Evolutionary conservation across 1,140 invertebrate genomes (phyloP).

Genomic region (Lepidurus packardi): DNA sequence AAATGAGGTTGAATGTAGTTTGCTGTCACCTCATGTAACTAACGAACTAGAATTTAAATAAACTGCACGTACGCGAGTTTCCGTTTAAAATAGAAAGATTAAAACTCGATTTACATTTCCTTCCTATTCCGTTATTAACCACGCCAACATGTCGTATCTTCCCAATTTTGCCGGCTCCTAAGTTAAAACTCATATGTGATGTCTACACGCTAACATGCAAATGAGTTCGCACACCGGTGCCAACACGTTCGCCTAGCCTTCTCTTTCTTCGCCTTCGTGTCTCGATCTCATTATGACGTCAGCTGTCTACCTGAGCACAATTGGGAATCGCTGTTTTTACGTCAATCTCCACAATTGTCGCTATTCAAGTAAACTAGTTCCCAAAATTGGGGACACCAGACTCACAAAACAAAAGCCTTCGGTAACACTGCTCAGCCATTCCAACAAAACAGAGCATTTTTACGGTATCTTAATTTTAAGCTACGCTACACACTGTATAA

Average conservation of each 20-base stretch:
- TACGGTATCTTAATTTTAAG: too few species aligned
- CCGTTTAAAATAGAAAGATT: not conserved
- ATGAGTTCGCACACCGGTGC: not conserved
- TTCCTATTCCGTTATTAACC: not conserved
- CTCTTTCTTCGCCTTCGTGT: not conserved
- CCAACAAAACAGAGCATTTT: too few species aligned
- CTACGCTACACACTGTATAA: not conserved
- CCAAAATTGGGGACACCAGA: too few species aligned
- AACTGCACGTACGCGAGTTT: not conserved
- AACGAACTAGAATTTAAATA: not conserved
- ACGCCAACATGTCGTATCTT: not conserved
- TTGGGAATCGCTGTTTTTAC: too few species aligned
- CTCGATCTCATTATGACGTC: conserved; percentile 14
- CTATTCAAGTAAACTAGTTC: too few species aligned
- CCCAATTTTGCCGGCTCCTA: not conserved
- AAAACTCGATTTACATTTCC: not conserved
- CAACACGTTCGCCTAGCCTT: not conserved
- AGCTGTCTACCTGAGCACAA: not conserved
- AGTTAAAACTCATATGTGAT: not conserved
- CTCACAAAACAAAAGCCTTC: too few species aligned
- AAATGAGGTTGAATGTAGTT: too few species aligned
- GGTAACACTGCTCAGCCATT: too few species aligned
- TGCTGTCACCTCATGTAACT: too few species aligned
- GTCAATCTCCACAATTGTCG: too few species aligned
- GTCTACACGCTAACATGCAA: conserved; percentile 9